These are phyloP conservation scores for Girardinus metallicus DNA, from an alignment of 2,797 vertebrate species.

Conservation along the genomic window DNA sequence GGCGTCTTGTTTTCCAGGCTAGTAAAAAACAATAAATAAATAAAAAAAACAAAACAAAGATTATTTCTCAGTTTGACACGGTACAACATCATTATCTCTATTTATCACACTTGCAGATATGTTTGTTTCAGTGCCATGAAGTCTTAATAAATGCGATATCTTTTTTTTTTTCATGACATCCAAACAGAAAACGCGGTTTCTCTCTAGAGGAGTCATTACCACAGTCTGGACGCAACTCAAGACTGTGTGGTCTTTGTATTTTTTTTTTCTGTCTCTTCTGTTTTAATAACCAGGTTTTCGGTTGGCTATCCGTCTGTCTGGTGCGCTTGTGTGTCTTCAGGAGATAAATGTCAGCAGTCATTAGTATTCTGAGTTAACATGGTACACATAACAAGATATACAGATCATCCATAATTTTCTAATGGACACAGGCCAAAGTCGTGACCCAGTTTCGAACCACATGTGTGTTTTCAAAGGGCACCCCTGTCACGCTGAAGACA, in stretches of 20 bases:
- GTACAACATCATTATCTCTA: neutral
- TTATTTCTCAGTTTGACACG: neutral
- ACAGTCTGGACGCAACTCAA: neutral
- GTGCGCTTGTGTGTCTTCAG: neutral
- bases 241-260: neutral
- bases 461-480: conserved; percentile 33
- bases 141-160: neutral
- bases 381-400: neutral
- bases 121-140: neutral
- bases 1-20: neutral
- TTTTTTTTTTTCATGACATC: neutral
- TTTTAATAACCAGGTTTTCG: neutral
- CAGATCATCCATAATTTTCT: conserved; percentile 3
- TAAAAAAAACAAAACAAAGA: neutral
- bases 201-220: conserved; percentile 6
- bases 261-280: neutral
- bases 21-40: neutral
- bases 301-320: neutral
- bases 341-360: neutral
- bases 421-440: neutral
- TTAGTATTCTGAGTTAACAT: conserved; percentile 12
- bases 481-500: conserved; percentile 19
- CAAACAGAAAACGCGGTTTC: neutral
- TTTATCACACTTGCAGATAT: neutral
- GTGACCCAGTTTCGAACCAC: conserved; percentile 25